Evolutionary conservation across 2,888 invertebrate species (phyloP).

Genomic region (Cyclophora punctaria): DNA sequence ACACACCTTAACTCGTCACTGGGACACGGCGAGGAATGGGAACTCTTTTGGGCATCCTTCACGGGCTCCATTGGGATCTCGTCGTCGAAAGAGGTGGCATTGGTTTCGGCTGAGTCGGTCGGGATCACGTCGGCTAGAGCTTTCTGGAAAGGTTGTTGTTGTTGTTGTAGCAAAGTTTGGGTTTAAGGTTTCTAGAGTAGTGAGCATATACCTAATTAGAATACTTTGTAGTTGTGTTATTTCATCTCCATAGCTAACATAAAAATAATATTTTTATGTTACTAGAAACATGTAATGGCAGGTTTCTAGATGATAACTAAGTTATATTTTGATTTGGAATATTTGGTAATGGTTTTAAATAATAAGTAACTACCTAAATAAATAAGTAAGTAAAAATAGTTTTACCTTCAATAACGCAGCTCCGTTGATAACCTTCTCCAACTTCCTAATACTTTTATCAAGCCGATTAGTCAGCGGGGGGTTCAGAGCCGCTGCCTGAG

Average conservation of each 20-base stretch:
- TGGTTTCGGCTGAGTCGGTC: constrained; percentile 19
- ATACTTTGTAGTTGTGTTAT: no score
- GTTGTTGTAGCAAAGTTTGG: no score
- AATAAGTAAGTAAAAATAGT: not conserved
- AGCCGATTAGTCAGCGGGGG: constrained; percentile 24
- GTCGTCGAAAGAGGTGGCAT: constrained; percentile 15
- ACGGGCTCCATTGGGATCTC: constrained; percentile 13
- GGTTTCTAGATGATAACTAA: no score
- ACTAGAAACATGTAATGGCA: no score
- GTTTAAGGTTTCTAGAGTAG: no score
- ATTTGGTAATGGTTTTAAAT: no score
- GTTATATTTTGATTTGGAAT: no score
- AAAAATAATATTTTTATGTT: no score
- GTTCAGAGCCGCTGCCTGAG: not conserved
- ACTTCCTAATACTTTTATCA: constrained; percentile 41
- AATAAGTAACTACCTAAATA: no score
- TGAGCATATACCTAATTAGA: no score
- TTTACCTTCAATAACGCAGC: constrained; percentile 49
- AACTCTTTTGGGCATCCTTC: constrained; percentile 18
- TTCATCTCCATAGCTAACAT: no score
- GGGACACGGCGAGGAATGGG: constrained; percentile 68
- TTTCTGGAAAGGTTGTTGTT: constrained; percentile 29
- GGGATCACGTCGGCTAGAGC: constrained; percentile 27
- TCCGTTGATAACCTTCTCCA: constrained; percentile 54
- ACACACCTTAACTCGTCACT: constrained; percentile 76